Evolutionary conservation across 2,113 vertebrate genomes (phyloP), one percentile per base, ranked within the genome.

Genomic region (Oncorhynchus masou): DNA sequence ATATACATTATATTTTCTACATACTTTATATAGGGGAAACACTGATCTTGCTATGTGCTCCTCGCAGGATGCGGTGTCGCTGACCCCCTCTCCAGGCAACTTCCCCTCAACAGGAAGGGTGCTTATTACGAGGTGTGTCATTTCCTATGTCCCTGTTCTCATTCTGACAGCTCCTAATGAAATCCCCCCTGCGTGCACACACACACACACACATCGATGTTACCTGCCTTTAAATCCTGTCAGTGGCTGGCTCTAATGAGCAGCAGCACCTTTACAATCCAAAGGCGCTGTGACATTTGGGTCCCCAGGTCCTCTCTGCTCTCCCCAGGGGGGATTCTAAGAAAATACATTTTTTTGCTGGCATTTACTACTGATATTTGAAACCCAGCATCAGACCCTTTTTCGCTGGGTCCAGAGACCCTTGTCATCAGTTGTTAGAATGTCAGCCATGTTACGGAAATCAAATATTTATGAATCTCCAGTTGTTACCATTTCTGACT

Each of bases 401-500:
- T 73, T 19, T 20, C 20, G 20, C 15, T 54, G 15, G 51, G 51
- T 15, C 64, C 73, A 67, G 20, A 67, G 73, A 74, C 22, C 62
- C 39, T 16, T 67, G 64, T 74, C 39, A 19, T 64, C 51, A 73
- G 71, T 76, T 54, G 34, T 75, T 68, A 74, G 49, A 74, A 77
- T 77, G 82, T 75, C 81, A 79, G 29, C 76, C 64, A 73, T 54
- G 73, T 67, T 67, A 57, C 39, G 20, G 39, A 29, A 54, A 86
- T 86, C 82, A 82, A 73, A 79, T 79, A 82, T 86, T 79, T 29
- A 85, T 81, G 86, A 81, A 70, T 4, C 12, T 25, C 27, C 73
- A 25, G 22, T 34, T 74, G 60, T 74, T 74, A 65, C 34, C 27
- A 66, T 74, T 49, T 49, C 15, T 67, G 34, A 67, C 64, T 66